These are phyloP conservation scores for Chaetogeoica ovagalla DNA, from an alignment of 2,888 invertebrate genomes.

Conservation along the genomic window DNA sequence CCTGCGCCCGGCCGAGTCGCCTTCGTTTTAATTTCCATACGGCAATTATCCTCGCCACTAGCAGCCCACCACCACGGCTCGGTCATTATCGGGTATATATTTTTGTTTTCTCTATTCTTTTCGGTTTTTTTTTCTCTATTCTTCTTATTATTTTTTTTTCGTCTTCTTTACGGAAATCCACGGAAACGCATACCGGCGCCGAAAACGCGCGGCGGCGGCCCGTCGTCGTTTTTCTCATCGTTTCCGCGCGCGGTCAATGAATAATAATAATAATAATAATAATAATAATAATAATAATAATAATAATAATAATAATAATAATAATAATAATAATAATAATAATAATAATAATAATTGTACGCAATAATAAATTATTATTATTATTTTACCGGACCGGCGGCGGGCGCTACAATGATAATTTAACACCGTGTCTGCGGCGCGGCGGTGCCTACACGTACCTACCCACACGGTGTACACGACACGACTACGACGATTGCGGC, in stretches of 20 bases:
- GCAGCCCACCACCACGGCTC: neutral
- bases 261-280: no score
- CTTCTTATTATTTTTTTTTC: conserved; percentile 19
- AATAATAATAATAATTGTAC: no score
- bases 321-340: no score
- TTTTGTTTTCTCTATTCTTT: no score
- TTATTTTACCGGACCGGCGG: neutral
- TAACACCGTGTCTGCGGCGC: conserved; percentile 26
- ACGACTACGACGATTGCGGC: conserved; percentile 21
- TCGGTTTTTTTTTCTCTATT: no score
- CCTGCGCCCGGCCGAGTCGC: neutral
- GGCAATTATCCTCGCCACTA: conserved; percentile 1
- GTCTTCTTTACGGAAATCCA: neutral
- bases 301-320: no score
- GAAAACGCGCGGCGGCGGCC: neutral
- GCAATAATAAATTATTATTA: no score
- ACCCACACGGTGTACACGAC: conserved; percentile 28
- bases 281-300: no score
- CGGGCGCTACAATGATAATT: conserved; percentile 39
- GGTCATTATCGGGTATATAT: neutral
- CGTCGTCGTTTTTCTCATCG: neutral
- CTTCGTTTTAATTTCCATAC: conserved; percentile 25
- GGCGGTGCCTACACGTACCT: neutral
- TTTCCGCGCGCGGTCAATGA: no score
- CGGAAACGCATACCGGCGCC: neutral